Base-by-base conservation (phyloP, 2,113 vertebrate species). In the Sterrhoptilus dennistouni region DNA sequence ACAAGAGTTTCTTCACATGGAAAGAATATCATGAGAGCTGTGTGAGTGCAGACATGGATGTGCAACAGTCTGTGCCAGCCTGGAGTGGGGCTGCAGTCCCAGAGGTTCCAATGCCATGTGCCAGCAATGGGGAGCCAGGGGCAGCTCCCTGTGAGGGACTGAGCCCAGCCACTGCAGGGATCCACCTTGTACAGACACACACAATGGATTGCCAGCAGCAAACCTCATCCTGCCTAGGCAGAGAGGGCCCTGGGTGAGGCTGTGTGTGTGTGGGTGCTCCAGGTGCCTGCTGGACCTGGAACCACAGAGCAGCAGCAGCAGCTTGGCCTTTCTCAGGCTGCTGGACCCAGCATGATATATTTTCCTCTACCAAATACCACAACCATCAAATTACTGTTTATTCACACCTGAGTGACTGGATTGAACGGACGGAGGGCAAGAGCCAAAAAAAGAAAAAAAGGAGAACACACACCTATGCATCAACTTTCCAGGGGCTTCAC, bases 381-480 rank as follows among this genome's bases (percentile, higher is more conserved):
- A 33, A 70, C 50, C n/a, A 63, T 33, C 18, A 70, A 57, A 60
- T 23, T 24, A 42, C 21, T 79, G 8, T 19, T 76, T 56, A 20
- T 28, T 18, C 47, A 29, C 12, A 6, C 18, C 33, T 23, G 25
- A 82, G 40, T 72, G 49, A 49, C 7, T 33, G 38, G 12, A 20
- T 1, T n/a, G 20, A 23, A 45, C 35, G 42, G 8, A 12, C 5
- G 27, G 6, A 5, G 8, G 16, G 5, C 10, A 83, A 23, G 14
- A 27, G 22, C 15, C 20, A 27, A 22, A 23, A 2, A 4, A 7
- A 23, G 6, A 28, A n/a, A 27, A n/a, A 23, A 19, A 56, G 19
- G 24, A 11, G 16, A n/a, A 24, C 6, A 89, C 97, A 57, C 23
- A 98, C 98, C 98, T 97, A 52, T 96, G 94, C 24, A 98, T 65